Base-by-base conservation (phyloP, 1,140 invertebrate genomes). In the Temnothorax longispinosus region DNA sequence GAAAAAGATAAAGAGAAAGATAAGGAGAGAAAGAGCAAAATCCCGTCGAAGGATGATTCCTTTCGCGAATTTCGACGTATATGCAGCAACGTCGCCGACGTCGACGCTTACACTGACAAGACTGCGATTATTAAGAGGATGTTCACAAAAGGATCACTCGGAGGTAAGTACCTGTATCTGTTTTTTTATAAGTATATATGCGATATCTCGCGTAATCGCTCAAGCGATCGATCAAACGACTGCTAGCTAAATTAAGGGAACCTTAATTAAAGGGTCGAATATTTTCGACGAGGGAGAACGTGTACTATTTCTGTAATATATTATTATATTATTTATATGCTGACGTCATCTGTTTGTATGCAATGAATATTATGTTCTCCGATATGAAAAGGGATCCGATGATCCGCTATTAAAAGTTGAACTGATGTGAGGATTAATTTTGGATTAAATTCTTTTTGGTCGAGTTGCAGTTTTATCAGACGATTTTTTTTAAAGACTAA, bases 41-140 rank as follows among this genome's bases (percentile, higher is more conserved):
- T 44, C 0, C 8, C 81, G 13, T 88, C 85, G 32, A 92, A 96
- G 76, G 98, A 98, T 94, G 96, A 98, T 91, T 96, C 96, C 64
- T 98, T 99, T 93, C 96, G 96, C 62, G 97, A 97, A 91, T 99
- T 99, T 94, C 96, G 97, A 87, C 96, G 96, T 35, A 92, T 99
- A 11, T 98, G 98, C 95, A 96, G 97, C 69, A 96, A 97, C 87
- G 96, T 99, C 58, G 96, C 98, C 0, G 96, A 97, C 32, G 97
- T 97, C 38, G 96, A 96, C 92, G 98, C 98, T 65, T 99, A 99
- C 92, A 96, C 97, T 13, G 97, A 96, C 11, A 99, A 99, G 95
- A 98, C 98, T 0, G 96, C 97, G 8, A 96, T 97, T 65, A 95
- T 99, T 0, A 96, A 96, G 60, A 95, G 96, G 62, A 97, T 98